Evolutionary conservation across 2,888 invertebrate genomes (phyloP), one percentile per base, ranked within the genome.

Genomic region (Drosophila phalerata): DNA sequence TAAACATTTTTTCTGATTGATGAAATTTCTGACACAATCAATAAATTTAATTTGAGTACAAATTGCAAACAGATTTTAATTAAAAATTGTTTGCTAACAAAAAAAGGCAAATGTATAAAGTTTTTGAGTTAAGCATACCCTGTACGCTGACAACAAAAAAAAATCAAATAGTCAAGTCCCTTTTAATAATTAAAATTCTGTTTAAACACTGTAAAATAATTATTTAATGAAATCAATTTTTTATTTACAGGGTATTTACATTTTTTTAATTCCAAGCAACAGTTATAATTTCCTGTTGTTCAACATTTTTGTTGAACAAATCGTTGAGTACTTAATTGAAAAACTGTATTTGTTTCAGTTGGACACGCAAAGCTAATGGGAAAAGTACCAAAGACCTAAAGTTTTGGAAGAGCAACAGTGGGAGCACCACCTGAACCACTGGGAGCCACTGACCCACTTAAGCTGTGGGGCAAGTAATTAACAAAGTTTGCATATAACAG

Each of bases 391-490:
- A 47, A 66, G 32, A 61, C 58, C 51, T 28, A 62, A 80, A 77
- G 60, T 80, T 78, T 53, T 11, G 30, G 17, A 17, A 22, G 22
- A 22, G 30, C 9, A 32, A 42, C 30, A 30, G 43, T 15, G 25
- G 49, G 22, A 65, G 28, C 42, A 11, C 19, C 37, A 30, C 25
- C 38, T 38, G 47, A 22, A 48, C 30, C 43, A 11, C 15, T 22
- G n/a, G n/a, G n/a, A 28, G 22, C 49, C 13, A 22, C 28, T 38
- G 19, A 32, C 32, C 42, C 28, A 40, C 45, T 58, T 2, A 67
- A 52, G 19, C 77, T 77, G 47, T 73, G 64, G 53, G 60, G 77
- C 81, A 77, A 62, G 58, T 81, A 79, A 79, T 81, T 79, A 79
- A 79, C 67, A 79, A 79, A 79, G 78, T 79, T 79, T 60, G 69